phyloP scores from a whole-genome alignment of 2,797 vertebrate genomes.

The Pseudotriccus pelzelni region DNA sequence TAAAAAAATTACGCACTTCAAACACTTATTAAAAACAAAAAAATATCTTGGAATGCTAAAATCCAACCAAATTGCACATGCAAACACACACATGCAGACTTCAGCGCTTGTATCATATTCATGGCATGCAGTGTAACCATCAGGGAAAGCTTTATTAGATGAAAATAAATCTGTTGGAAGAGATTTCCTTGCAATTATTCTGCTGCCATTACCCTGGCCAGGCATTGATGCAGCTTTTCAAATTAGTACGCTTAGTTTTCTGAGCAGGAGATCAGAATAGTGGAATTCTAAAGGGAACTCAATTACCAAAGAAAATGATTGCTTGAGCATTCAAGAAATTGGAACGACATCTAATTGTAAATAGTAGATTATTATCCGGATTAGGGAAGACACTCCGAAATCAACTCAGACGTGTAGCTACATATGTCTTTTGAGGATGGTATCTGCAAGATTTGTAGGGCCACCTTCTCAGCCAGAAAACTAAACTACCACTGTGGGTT shows the following conservation, averaged over 20 bases:
- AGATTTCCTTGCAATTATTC: conserved; percentile 79
- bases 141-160: conserved; percentile 78
- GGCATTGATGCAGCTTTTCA: conserved; percentile 71
- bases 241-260: conserved; percentile 77
- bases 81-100: conserved; percentile 11
- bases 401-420: conserved; percentile 21
- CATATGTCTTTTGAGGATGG: not conserved
- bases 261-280: conserved; percentile 70
- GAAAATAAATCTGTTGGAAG: conserved; percentile 80
- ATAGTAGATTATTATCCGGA: conserved; percentile 70
- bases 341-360: conserved; percentile 74
- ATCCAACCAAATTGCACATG: conserved; percentile 54
- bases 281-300: conserved; percentile 71
- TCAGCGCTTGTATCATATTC: conserved; percentile 75
- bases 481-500: not conserved
- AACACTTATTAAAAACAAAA: not conserved
- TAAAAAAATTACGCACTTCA: not conserved
- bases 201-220: conserved; percentile 70
- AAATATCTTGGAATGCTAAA: conserved; percentile 18
- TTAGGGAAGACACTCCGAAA: conserved; percentile 55
- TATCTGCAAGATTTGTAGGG: not conserved
- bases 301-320: conserved; percentile 79
- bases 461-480: not conserved
- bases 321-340: conserved; percentile 71
- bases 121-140: conserved; percentile 50